Conservation (phyloP, 1,140 invertebrate genomes). For the Cotesia typhae region DNA sequence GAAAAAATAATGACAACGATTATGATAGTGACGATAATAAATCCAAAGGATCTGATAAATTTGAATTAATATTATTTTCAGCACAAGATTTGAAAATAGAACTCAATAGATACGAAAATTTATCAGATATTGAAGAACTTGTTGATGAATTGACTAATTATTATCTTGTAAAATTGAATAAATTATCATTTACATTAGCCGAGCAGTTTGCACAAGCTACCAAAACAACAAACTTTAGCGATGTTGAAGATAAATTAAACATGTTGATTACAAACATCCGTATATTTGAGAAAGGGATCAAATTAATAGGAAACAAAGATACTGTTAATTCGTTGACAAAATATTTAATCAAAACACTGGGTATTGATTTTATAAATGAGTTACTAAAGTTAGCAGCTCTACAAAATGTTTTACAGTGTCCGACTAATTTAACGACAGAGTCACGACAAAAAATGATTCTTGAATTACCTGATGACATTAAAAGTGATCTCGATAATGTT, state of each 20-base stretch:
- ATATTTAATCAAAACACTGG: conserved; percentile 85
- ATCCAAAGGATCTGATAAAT: conserved; percentile 44
- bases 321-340: conserved; percentile 76
- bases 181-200: conserved; percentile 70
- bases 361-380: conserved; percentile 83
- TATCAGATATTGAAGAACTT: conserved; percentile 73
- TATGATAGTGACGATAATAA: conserved; percentile 72
- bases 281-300: conserved; percentile 88
- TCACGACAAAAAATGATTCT: conserved; percentile 74
- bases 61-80: conserved; percentile 73
- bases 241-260: conserved; percentile 79
- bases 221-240: conserved; percentile 55
- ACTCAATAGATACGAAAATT: conserved; percentile 71
- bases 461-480: conserved; percentile 74
- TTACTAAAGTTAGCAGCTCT: conserved; percentile 76
- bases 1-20: conserved; percentile 67
- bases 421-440: conserved; percentile 70
- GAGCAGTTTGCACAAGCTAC: conserved; percentile 68
- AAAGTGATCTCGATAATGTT: conserved; percentile 69
- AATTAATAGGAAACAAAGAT: conserved; percentile 69
- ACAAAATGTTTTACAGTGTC: conserved; percentile 70
- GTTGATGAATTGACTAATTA: conserved; percentile 69
- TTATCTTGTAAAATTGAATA: conserved; percentile 69
- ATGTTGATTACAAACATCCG: conserved; percentile 78
- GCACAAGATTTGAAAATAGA: conserved; percentile 75